Evolutionary conservation across 2,888 invertebrate genomes (phyloP).

Genomic region (Drosophila acutilabella): DNA sequence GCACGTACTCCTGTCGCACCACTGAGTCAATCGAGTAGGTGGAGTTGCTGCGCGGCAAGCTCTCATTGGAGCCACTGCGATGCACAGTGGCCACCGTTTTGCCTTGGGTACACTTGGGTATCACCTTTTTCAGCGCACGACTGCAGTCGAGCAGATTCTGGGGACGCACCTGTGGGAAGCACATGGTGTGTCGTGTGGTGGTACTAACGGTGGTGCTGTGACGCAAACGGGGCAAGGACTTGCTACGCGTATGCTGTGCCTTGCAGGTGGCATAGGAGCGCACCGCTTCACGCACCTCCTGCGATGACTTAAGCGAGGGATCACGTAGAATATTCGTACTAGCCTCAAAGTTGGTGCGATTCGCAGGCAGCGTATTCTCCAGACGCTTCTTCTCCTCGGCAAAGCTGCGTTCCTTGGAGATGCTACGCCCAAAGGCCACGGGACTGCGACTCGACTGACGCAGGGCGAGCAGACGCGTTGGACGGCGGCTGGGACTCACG

Average conservation of each 20-base stretch:
- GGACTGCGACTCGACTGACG: constrained; percentile 85
- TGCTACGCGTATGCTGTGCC: constrained; percentile 81
- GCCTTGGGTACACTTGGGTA: constrained; percentile 41
- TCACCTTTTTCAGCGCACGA: constrained; percentile 49
- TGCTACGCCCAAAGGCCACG: constrained; percentile 85
- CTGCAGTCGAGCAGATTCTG: constrained; percentile 60
- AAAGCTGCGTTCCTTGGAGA: constrained; percentile 87
- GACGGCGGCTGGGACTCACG: constrained; percentile 79
- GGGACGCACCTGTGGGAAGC: constrained; percentile 68
- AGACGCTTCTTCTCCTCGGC: constrained; percentile 86
- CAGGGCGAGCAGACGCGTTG: constrained; percentile 64
- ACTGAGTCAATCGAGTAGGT: constrained; percentile 84
- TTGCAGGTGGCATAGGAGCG: constrained; percentile 83
- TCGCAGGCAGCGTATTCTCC: constrained; percentile 83
- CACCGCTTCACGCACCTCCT: constrained; percentile 86
- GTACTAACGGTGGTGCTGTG: constrained; percentile 71
- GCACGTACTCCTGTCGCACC: constrained; percentile 65
- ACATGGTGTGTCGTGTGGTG: constrained; percentile 76
- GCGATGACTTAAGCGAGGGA: constrained; percentile 87
- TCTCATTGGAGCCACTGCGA: constrained; percentile 78
- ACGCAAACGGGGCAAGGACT: constrained; percentile 81
- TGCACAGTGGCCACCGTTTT: constrained; percentile 53
- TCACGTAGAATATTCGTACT: constrained; percentile 85
- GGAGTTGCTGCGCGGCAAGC: constrained; percentile 83
- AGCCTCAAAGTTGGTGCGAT: constrained; percentile 83